phyloP scores from a whole-genome alignment of 2,888 invertebrate species.

The Ellobium chinense region DNA sequence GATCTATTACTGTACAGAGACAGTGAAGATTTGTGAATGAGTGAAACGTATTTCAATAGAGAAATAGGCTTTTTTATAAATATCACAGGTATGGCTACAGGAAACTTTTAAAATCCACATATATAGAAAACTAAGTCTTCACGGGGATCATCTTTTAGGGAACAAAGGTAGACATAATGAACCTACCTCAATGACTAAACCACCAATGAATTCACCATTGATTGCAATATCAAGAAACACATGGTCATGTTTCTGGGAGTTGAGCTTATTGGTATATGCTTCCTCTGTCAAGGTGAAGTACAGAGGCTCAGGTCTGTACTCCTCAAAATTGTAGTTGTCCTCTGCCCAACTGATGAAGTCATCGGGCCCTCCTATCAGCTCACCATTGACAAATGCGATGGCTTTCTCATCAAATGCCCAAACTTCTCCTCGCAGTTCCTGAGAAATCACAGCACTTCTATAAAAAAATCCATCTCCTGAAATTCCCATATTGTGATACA shows the following conservation, averaged over 20 bases:
- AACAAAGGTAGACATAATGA: background rate
- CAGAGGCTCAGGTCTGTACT: constrained; percentile 74
- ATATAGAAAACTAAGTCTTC: background rate
- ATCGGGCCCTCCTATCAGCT: constrained; percentile 74
- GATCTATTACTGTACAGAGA: no score
- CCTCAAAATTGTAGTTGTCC: constrained; percentile 73
- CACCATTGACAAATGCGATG: constrained; percentile 74
- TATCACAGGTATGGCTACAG: no score
- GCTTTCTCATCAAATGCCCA: constrained; percentile 77
- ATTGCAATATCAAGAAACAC: constrained; percentile 76
- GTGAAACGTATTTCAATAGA: no score
- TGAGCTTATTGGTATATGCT: constrained; percentile 72
- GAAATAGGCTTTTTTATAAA: background rate
- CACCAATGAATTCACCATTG: constrained; percentile 69
- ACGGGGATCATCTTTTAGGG: background rate
- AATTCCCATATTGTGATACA: no score
- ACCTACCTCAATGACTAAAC: constrained; percentile 76
- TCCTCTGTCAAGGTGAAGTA: constrained; percentile 76
- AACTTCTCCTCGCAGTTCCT: constrained; percentile 77
- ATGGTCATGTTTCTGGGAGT: constrained; percentile 73
- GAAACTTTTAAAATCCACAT: no score
- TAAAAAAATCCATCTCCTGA: no score
- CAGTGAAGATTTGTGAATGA: no score
- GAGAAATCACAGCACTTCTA: no score
- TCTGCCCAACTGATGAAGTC: constrained; percentile 77